phyloP scores from a whole-genome alignment of 2,888 invertebrate species.

The Lasius platythorax region DNA sequence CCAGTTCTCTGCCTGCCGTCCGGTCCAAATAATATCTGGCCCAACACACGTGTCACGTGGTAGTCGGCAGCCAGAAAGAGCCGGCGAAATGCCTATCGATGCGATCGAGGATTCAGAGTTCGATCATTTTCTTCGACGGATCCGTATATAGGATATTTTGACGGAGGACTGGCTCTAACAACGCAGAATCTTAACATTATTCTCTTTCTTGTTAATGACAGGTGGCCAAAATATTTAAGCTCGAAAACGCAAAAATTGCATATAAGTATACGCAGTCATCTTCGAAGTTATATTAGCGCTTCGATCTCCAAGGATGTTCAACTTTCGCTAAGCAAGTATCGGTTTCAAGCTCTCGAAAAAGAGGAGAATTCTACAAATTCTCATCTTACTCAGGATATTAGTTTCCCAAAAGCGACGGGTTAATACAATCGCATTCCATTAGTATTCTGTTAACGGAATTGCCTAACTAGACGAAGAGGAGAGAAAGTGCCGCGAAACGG shows the following conservation, averaged over 20 bases:
- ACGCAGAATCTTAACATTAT: not conserved
- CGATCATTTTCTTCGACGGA: not conserved
- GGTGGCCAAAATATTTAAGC: not conserved
- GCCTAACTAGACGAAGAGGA: constrained; percentile 33
- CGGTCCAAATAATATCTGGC: constrained; percentile 71
- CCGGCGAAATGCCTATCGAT: constrained; percentile 8
- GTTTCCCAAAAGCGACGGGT: constrained; percentile 16
- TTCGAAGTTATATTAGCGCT: not conserved
- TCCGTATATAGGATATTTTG: not conserved
- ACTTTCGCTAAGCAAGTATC: not conserved
- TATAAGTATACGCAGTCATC: not conserved
- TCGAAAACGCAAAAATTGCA: not conserved
- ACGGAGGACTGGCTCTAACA: not conserved
- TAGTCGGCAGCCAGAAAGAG: constrained; percentile 13
- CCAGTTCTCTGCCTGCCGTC: constrained; percentile 75
- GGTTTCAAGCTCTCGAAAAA: not conserved
- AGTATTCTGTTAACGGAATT: constrained; percentile 40
- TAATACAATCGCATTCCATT: constrained; percentile 44
- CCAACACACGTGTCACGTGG: constrained; percentile 64
- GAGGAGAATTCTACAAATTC: not conserved
- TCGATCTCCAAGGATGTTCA: not conserved
- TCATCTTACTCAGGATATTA: constrained; percentile 6
- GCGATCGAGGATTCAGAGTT: constrained; percentile 11
- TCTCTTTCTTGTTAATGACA: not conserved
- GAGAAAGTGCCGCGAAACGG: constrained; percentile 25